Evolutionary conservation across 2,888 invertebrate species (phyloP).

Genomic region (Diarsia rubi): DNA sequence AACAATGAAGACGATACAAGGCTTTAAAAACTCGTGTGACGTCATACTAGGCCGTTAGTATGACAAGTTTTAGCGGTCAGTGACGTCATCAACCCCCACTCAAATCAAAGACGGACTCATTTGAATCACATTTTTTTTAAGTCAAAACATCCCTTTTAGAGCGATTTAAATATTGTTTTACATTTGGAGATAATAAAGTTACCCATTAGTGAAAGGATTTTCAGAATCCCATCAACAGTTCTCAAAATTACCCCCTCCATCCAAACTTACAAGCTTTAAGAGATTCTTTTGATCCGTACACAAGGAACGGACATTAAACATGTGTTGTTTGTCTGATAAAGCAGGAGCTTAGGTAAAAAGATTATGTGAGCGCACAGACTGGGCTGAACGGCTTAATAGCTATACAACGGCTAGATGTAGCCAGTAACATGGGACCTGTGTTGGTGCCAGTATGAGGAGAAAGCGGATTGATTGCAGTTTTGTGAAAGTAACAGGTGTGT

Average conservation of each 20-base stretch:
- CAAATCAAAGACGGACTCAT: no score
- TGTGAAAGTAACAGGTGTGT: not conserved
- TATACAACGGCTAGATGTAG: not conserved
- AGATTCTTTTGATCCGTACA: not conserved
- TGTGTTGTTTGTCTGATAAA: constrained; percentile 35
- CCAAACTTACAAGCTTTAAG: not conserved
- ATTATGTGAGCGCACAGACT: constrained; percentile 40
- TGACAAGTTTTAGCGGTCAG: no score
- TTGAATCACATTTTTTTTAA: no score
- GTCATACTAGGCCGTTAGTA: no score
- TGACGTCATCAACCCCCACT: no score
- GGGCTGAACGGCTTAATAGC: constrained; percentile 40
- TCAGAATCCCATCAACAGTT: not conserved
- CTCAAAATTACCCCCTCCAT: not conserved
- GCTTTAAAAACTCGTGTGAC: no score
- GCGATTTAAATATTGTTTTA: not conserved
- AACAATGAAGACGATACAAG: no score
- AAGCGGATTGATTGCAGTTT: not conserved
- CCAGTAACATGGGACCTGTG: constrained; percentile 1
- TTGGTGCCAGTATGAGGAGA: constrained; percentile 16
- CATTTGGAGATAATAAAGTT: not conserved
- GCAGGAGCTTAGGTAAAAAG: constrained; percentile 38
- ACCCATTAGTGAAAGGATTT: not conserved
- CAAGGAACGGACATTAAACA: constrained; percentile 29
- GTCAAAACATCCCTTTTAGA: no score